Evolutionary conservation across 1,140 invertebrate genomes (phyloP).

Genomic region (Eueides isabella): DNA sequence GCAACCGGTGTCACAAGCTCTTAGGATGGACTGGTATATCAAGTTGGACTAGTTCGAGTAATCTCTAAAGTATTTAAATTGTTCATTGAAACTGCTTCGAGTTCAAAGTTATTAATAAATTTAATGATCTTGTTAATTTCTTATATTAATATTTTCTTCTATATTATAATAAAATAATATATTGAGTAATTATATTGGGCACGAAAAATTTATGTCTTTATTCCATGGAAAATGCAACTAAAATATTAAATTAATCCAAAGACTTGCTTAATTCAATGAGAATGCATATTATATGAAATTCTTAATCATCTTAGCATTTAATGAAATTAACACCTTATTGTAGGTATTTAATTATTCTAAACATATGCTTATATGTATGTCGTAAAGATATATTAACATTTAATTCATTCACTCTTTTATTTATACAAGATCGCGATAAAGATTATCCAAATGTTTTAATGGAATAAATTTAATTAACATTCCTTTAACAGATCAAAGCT

Average conservation of each 20-base stretch:
- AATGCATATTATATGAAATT: too few species aligned
- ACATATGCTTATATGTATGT: too few species aligned
- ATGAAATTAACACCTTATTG: too few species aligned
- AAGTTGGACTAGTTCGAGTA: conserved; percentile 43
- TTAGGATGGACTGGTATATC: conserved; percentile 33
- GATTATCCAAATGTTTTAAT: conserved; percentile 36
- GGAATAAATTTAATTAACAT: conserved; percentile 72
- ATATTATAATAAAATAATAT: not conserved
- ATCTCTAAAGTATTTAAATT: conserved; percentile 17
- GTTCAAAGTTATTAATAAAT: not conserved
- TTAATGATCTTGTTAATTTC: not conserved
- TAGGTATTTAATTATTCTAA: too few species aligned
- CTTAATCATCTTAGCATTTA: too few species aligned
- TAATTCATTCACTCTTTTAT: conserved; percentile 23
- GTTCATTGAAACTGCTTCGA: not conserved
- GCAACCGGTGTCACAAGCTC: conserved; percentile 34
- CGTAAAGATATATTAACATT: not conserved
- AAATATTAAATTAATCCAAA: too few species aligned
- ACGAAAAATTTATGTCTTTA: too few species aligned
- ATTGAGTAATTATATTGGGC: not conserved
- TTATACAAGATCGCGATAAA: conserved; percentile 22
- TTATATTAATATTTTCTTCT: not conserved
- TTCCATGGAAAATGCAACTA: too few species aligned
- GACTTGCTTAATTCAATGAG: too few species aligned
- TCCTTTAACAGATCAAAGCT: conserved; percentile 57